A percentile compares a stretch with the other conserved stretches of the same genome.
These are phyloP conservation scores for Lontra canadensis DNA, from an alignment of 2,113 vertebrate species.

Conservation along the genomic window DNA sequence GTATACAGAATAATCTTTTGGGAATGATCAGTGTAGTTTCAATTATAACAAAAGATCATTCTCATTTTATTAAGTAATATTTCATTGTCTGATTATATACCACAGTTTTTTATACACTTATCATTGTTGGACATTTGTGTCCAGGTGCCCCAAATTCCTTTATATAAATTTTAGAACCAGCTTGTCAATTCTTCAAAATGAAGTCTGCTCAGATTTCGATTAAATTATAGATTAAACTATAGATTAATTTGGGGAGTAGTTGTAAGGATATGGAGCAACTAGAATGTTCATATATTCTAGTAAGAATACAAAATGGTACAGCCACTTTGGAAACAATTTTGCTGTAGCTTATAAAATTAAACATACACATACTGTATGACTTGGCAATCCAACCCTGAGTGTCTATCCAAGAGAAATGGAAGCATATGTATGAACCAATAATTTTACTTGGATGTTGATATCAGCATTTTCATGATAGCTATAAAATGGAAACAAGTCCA, in stretches of 20 bases:
- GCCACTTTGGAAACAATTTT: conserved; percentile 11
- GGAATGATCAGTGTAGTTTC: not conserved
- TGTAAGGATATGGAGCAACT: not conserved
- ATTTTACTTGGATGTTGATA: not conserved
- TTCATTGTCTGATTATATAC: not conserved
- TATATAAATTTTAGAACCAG: not conserved
- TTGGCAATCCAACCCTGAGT: not conserved
- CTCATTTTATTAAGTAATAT: not conserved
- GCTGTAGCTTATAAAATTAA: conserved; percentile 7
- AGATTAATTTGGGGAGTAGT: not conserved
- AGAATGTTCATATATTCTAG: not conserved
- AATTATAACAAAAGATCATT: not conserved
- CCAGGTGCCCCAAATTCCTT: not conserved
- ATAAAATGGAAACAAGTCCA: not conserved
- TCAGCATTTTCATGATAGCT: not conserved
- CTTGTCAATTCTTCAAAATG: not conserved
- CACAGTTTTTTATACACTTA: not conserved
- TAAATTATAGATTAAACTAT: not conserved
- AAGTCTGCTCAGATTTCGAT: not conserved
- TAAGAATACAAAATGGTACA: not conserved
- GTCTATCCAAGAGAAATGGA: not conserved
- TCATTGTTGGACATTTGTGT: not conserved
- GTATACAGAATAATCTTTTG: not conserved
- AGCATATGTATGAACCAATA: not conserved
- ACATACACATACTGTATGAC: not conserved